Evolutionary conservation across 2,113 vertebrate species (phyloP), one percentile per base, ranked within the genome.

Genomic region (Cinclus mexicanus): DNA sequence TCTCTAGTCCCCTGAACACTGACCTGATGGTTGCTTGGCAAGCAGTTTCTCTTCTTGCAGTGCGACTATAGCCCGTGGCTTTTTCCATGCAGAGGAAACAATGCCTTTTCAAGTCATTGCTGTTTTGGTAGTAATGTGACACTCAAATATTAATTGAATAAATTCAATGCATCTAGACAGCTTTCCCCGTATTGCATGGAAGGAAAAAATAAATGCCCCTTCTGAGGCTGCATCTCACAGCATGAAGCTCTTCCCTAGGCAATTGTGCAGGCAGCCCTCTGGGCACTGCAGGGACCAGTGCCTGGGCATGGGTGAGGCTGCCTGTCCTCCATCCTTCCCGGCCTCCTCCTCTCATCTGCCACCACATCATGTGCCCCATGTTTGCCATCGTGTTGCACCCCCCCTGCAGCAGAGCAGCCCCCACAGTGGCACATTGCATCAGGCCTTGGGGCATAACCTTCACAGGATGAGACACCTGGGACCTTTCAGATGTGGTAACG

Each of bases 371-470:
- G 60, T 93, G 35, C 29, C 64, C 16, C 5, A 1, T 39, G 21
- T 12, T 42, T 9, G 1, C 15, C 59, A 25, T 57, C 7, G 0
- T 3, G 41, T 46, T 7, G 1, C 24, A 11, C 15, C 12, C 15
- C 12, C 25, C 15, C 11, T 4, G 12, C 61, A 84, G 53, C 39
- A 39, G 44, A 68, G 64, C 18, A 46, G 42, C 57, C 39, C 47
- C 35, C 2, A 12, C 14, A 0, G 0, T 33, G 56, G 59, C 56
- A 70, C 20, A 7, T 17, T 0, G 0, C 7, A 0, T 55, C 39
- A 41, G 25, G 55, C 49, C 65, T 72, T 42, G 42, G 64, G 50
- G 12, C 20, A 9, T 39, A 83, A 55, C 46, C 47, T 50, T 67
- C 39, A n/a, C 0, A 0, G 19, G 7, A 5, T 37, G 53, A 78